Evolutionary conservation across 1,140 invertebrate genomes (phyloP), one percentile per base, ranked within the genome.

Genomic region (Bombus sylvicola): DNA sequence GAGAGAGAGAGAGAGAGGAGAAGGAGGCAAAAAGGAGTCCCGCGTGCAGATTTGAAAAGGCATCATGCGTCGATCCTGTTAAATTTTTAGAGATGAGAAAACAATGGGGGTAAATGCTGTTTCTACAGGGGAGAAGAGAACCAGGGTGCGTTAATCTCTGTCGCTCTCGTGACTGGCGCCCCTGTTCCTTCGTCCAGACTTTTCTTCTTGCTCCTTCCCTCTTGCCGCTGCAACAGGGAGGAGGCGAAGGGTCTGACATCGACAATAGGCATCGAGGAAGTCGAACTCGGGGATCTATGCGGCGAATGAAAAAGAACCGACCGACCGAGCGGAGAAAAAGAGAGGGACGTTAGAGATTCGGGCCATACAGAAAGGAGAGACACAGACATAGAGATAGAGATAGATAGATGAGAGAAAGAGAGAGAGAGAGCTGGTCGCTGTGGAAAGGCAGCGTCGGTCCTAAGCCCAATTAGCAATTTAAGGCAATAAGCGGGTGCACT

Each of bases 401-500:
- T 57, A 64, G 64, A 72, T 37, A 59, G 47, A 82, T 5, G 62
- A 62, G 66, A 76, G 68, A 83, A 15, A 75, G 6, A n/a, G 74
- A 81, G 15, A 64, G 69, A 62, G 62, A 74, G 39, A 57, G 28
- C 53, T 15, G 5, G 43, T 39, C 53, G 86, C 75, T 77, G 82
- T 85, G 87, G 87, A 92, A 92, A 89, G 87, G 85, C 89, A 88
- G 83, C 89, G 80, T 88, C 88, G 83, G 83, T 91, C 76, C 90
- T 90, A 90, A 92, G 86, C 88, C 91, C 94, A 94, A 94, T 94
- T 94, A 94, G 94, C 94, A 94, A 94, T 94, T 94, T 92, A 92
- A 93, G 92, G 91, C 92, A 93, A 93, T 93, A 92, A 93, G 86
- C 89, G 90, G 80, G 89, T 80, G 77, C 78, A 73, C 76, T 78